These are phyloP conservation scores for Diloba caeruleocephala DNA, from an alignment of 2,888 invertebrate species.

Conservation along the genomic window DNA sequence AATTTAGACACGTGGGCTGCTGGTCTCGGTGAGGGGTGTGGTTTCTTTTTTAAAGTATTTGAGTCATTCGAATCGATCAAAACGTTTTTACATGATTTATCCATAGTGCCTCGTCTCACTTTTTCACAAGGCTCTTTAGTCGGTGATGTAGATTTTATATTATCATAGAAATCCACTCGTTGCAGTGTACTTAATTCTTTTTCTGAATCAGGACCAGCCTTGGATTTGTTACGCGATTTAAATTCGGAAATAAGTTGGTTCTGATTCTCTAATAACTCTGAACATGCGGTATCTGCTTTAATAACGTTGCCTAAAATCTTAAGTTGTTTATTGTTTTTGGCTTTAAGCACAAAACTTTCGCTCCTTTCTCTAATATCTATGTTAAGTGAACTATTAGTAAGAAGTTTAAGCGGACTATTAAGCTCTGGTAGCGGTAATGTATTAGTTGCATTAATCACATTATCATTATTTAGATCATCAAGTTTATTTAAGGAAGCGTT, in stretches of 20 bases:
- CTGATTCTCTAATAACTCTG: constrained; percentile 30
- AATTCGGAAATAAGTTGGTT: constrained; percentile 42
- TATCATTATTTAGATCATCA: constrained; percentile 37
- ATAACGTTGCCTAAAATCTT: constrained; percentile 35
- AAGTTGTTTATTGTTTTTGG: constrained; percentile 32
- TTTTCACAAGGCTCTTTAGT: constrained; percentile 16
- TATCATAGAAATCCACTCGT: constrained; percentile 12
- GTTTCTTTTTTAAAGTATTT: constrained; percentile 55
- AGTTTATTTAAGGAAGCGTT: constrained; percentile 52
- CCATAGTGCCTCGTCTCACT: constrained; percentile 34
- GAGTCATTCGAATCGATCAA: constrained; percentile 5
- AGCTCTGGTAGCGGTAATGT: constrained; percentile 52
- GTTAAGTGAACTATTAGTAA: constrained; percentile 21
- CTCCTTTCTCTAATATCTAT: constrained; percentile 45
- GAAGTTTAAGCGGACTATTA: constrained; percentile 16
- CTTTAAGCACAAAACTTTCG: constrained; percentile 47
- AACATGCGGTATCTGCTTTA: constrained; percentile 22
- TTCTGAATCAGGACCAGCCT: constrained; percentile 31
- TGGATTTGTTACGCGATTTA: constrained; percentile 26
- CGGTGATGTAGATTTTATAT: constrained; percentile 6
- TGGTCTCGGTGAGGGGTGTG: constrained; percentile 59
- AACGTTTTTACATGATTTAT: constrained; percentile 7
- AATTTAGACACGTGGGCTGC: constrained; percentile 13
- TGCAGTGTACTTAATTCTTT: constrained; percentile 15
- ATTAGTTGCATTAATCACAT: constrained; percentile 56